Evolutionary conservation across 2,113 vertebrate species (phyloP).

Genomic region (Archocentrus centrarchus): DNA sequence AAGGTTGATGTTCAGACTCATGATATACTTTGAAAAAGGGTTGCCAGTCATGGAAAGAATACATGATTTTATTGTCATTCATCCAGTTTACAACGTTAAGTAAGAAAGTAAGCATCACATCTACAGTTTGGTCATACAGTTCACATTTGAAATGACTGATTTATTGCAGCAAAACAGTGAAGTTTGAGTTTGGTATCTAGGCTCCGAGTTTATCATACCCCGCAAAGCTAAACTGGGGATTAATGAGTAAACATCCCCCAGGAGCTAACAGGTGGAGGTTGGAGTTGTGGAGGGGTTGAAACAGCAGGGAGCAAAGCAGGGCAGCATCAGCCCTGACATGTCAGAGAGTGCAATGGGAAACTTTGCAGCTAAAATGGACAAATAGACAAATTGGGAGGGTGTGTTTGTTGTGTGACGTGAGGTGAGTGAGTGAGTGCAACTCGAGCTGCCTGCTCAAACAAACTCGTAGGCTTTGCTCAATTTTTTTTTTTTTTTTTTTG

Average conservation of each 20-base stretch:
- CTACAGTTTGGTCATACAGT: not conserved
- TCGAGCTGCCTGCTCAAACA: not conserved
- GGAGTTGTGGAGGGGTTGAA: not conserved
- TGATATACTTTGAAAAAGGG: not conserved
- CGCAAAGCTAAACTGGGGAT: not conserved
- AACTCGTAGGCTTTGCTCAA: not conserved
- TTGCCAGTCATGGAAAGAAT: not conserved
- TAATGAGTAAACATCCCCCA: not conserved
- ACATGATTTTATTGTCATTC: not conserved
- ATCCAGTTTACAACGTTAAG: not conserved
- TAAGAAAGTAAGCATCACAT: not conserved
- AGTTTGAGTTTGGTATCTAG: not conserved
- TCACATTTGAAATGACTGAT: too few species aligned
- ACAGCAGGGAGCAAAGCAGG: rapidly evolving
- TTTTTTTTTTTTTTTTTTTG: not conserved
- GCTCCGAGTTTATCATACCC: not conserved
- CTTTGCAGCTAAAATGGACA: not conserved
- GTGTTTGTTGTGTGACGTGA: not conserved
- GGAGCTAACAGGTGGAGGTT: not conserved
- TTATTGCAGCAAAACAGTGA: not conserved
- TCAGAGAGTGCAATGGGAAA: not conserved
- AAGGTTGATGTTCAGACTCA: not conserved
- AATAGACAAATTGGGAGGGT: constrained; percentile 1
- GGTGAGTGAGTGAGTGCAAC: not conserved
- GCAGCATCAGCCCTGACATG: not conserved